Base-by-base conservation (phyloP, 2,113 vertebrate genomes). In the Sinocyclocheilus anshuiensis region DNA sequence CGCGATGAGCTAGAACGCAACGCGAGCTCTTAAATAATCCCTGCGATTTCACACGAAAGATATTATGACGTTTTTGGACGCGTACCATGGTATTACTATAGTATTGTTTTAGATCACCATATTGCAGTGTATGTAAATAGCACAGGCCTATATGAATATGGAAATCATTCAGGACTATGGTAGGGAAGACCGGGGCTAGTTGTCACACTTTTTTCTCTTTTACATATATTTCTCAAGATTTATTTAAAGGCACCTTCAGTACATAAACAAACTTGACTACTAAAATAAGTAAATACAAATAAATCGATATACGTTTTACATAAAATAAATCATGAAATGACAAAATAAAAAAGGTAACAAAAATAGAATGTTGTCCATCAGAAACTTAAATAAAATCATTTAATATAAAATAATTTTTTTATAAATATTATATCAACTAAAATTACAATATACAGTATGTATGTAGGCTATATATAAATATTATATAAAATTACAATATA, bases 1-100 rank as follows among this genome's bases (percentile, higher is more conserved):
- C 69, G 26, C 2, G 39, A 79, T 77, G 87, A 15, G 18, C n/a
- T 48, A 24, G 42, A 75, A 76, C 72, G 72, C 72, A 8, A 76
- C 72, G 72, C 72, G 12, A 48, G 12, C 42, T 24, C 39, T 76
- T 48, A 26, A 76, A 61, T 61, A 61, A n/a, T 10, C 57, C 10
- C 9, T 61, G 57, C 22, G 8, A 61, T 61, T 20, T 6, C 53
- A 55, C 5, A 5, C 26, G 26, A 26, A 55, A 0, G 15, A 5
- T 18, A 55, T 55, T 55, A 7, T 20, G 18, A 55, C 53, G 6
- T 55, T 55, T 55, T 55, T 6, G 15, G 18, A 55, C 53, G 20
- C 6, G 6, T 20, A 16, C 4, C 16, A 53, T 50, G 45, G 48
- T 50, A 2, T 45, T 50, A 39, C 16, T 55, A 55, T 55, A 42